Evolutionary conservation across 2,888 invertebrate genomes (phyloP), one percentile per base, ranked within the genome.

Genomic region (Standfussiana lucernea): DNA sequence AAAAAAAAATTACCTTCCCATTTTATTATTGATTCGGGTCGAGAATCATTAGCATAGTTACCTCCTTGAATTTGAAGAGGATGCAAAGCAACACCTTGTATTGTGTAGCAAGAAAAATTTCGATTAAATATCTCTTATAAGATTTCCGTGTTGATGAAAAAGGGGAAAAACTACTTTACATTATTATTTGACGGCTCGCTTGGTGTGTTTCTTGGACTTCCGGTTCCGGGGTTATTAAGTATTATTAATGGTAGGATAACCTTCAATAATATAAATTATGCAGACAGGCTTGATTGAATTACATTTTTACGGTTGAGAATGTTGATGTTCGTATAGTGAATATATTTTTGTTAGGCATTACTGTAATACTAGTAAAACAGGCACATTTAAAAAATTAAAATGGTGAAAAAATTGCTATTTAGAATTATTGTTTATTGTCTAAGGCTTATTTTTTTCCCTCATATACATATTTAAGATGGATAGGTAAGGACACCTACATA

Each of bases 181-280:
- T 15, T 62, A 40, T 6, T 10, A 50, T 28, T 72, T 40, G 32
- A 47, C 62, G 13, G 40, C 0, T 72, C 18, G 18, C 15, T 32
- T 47, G 18, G 32, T 50, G 32, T 72, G 21, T 72, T 10, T 73
- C 2, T 62, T 50, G 1, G 11, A n/a, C 35, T 75, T 64, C 62
- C 75, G 42, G 62, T 75, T 74, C 62, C 62, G 28, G 74, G 28
- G 35, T 72, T 62, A 40, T 62, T 62, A 72, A 18, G 18, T 0
- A 18, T 28, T 45, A 70, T 28, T 59, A 70, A 28, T 70, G 10
- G 47, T 18, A 61, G 7, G 2, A 8, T 40, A n/a, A 11, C 4
- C 42, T 15, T 42, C 18, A 53, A n/a, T 24, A 73, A 35, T 35
- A 28, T 62, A 32, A 15, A 50, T 32, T 32, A 40, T 28, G 32